These are phyloP conservation scores for Lampris megalopsis DNA, from an alignment of 2,113 vertebrate species.

Conservation along the genomic window DNA sequence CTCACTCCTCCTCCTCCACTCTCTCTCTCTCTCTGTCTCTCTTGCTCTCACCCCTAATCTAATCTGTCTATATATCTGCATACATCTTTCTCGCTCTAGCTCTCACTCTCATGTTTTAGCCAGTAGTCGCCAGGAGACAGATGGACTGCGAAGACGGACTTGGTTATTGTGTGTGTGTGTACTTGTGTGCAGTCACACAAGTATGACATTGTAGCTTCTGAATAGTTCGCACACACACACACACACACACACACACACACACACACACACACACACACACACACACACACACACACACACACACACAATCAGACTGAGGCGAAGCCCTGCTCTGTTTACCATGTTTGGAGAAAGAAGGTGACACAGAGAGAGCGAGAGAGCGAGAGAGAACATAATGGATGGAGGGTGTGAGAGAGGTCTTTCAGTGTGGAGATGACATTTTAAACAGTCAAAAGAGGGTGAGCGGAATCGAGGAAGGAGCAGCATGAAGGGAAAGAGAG, in stretches of 20 bases:
- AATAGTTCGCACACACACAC: too few species aligned
- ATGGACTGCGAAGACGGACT: conserved; percentile 60
- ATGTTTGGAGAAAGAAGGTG: conserved; percentile 76
- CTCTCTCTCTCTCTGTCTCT: too few species aligned
- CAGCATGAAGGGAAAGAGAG: background rate
- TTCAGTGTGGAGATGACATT: conserved; percentile 52
- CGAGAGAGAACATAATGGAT: background rate
- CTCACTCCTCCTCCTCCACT: too few species aligned
- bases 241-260: background rate
- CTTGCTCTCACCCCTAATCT: too few species aligned
- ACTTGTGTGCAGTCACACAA: background rate
- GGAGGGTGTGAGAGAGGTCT: background rate
- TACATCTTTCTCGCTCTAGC: conserved; percentile 22
- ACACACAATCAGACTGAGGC: conserved; percentile 28
- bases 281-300: conserved; percentile 16
- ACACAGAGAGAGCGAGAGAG: conserved; percentile 29
- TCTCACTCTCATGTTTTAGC: conserved; percentile 53
- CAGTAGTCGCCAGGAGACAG: conserved; percentile 61
- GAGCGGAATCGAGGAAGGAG: background rate
- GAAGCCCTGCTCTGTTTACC: conserved; percentile 63
- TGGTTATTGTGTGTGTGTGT: conserved; percentile 54
- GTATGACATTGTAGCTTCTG: too few species aligned
- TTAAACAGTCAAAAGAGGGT: conserved; percentile 50
- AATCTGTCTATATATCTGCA: too few species aligned
- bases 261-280: conserved; percentile 5